Conservation (phyloP, 2,113 vertebrate species). For the Pelvicachromis taeniatus region DNA sequence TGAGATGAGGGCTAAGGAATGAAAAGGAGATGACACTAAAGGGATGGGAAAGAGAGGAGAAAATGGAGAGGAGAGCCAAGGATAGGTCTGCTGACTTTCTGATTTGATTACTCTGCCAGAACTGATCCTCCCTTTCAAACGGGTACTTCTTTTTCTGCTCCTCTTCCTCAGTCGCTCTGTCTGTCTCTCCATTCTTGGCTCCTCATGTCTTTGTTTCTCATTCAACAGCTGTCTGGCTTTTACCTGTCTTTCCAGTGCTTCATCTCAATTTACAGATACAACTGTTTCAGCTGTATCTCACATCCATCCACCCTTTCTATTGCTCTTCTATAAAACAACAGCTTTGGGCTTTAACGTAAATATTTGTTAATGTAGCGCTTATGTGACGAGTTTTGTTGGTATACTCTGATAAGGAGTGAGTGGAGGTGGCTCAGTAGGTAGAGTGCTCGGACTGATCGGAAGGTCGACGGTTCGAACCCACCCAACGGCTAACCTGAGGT, state of each 20-base stretch:
- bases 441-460: too few species aligned
- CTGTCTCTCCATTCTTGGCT: not conserved
- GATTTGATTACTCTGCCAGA: slow-evolving; percentile 67
- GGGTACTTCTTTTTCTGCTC: slow-evolving; percentile 26
- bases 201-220: not conserved
- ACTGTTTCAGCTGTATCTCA: not conserved
- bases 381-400: not conserved
- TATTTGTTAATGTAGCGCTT: not conserved
- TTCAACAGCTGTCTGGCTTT: not conserved
- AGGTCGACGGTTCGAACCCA: too few species aligned
- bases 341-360: not conserved
- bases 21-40: slow-evolving; percentile 40
- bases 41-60: slow-evolving; percentile 31
- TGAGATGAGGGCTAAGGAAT: slow-evolving; percentile 19
- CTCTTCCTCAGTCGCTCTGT: not conserved
- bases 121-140: slow-evolving; percentile 56
- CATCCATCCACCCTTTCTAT: not conserved
- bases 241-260: not conserved
- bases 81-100: slow-evolving; percentile 59
- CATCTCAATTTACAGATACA: not conserved
- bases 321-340: not conserved
- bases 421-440: too few species aligned
- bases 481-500: too few species aligned
- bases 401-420: not conserved
- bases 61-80: slow-evolving; percentile 11